These are phyloP conservation scores for Psix sp. DNA, from an alignment of 1,140 invertebrate genomes.

Conservation along the genomic window DNA sequence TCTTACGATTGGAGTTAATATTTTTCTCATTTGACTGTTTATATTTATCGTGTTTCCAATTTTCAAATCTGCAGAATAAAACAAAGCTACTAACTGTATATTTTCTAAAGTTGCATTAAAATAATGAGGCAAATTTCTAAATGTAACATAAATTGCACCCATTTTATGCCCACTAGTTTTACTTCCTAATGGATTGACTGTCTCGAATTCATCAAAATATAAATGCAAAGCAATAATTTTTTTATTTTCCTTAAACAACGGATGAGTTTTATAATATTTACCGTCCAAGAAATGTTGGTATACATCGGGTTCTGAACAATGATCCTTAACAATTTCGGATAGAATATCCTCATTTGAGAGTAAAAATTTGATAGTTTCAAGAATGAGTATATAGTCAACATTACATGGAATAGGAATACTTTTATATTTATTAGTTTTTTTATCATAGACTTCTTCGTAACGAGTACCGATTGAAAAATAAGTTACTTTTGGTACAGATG, in stretches of 20 bases:
- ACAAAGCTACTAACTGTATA: conserved; percentile 34
- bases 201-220: conserved; percentile 44
- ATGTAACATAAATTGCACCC: conserved; percentile 37
- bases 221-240: conserved; percentile 12
- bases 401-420: conserved; percentile 12
- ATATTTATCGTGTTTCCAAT: too few species aligned
- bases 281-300: conserved; percentile 12
- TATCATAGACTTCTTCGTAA: conserved; percentile 22
- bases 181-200: conserved; percentile 31
- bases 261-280: conserved; percentile 18
- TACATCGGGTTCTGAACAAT: neutral
- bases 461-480: conserved; percentile 16
- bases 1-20: too few species aligned
- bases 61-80: too few species aligned
- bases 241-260: conserved; percentile 11
- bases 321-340: conserved; percentile 4
- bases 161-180: conserved; percentile 49
- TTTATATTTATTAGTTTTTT: conserved; percentile 16
- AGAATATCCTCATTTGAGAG: conserved; percentile 4
- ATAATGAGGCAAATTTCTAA: conserved; percentile 38
- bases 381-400: conserved; percentile 27
- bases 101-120: conserved; percentile 34
- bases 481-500: conserved; percentile 3
- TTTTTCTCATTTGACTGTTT: too few species aligned
- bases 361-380: conserved; percentile 33